Conservation (phyloP, 2,113 vertebrate genomes). For the Sminthopsis crassicaudata region DNA sequence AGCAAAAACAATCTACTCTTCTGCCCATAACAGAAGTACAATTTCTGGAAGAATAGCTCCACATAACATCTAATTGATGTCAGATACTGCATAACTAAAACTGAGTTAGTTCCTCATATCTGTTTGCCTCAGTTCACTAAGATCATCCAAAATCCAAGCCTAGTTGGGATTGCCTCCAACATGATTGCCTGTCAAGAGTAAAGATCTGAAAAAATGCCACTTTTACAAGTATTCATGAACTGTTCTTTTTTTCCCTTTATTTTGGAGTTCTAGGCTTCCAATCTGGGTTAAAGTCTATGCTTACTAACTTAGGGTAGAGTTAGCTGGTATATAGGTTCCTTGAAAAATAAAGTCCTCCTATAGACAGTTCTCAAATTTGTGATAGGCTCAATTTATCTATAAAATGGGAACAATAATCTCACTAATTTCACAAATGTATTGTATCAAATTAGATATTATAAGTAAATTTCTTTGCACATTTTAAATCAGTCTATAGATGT, state of each 20-base stretch:
- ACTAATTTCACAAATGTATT: slow-evolving; percentile 20
- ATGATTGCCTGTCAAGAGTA: neutral
- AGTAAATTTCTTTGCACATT: neutral
- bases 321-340: neutral
- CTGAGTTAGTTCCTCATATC: too few relatives aligned
- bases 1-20: neutral
- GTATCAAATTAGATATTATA: slow-evolving; percentile 22
- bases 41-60: too few relatives aligned
- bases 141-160: neutral
- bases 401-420: slow-evolving; percentile 14
- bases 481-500: slow-evolving; percentile 20
- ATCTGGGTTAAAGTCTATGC: too few relatives aligned
- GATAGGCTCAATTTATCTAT: neutral
- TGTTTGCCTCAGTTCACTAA: neutral
- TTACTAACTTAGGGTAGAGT: neutral
- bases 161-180: neutral
- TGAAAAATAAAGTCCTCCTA: neutral
- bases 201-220: too few relatives aligned
- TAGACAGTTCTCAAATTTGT: neutral
- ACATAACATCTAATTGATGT: too few relatives aligned
- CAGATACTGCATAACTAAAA: too few relatives aligned
- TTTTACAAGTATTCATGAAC: too few relatives aligned
- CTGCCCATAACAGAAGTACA: neutral
- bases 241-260: too few relatives aligned
- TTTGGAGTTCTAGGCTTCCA: neutral